Conservation (phyloP, 1,140 invertebrate genomes). For the Macrotrachela quadricornifera region DNA sequence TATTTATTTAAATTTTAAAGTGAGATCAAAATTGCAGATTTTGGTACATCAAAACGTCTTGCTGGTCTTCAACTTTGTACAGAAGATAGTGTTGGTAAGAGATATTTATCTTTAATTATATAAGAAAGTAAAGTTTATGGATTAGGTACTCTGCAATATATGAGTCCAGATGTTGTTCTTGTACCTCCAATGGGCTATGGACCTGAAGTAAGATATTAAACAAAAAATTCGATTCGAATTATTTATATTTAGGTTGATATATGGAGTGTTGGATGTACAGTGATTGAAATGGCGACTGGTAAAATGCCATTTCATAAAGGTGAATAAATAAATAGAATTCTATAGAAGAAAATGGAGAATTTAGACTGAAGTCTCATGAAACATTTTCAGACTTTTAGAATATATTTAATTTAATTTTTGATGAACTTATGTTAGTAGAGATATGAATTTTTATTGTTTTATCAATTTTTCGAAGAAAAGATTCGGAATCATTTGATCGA, state of each 20-base stretch:
- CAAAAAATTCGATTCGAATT: constrained; percentile 1
- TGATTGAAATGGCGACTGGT: constrained; percentile 97
- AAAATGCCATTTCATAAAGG: constrained; percentile 49
- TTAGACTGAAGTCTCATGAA: no score
- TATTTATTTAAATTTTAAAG: constrained; percentile 68
- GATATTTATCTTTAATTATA: no score
- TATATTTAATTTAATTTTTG: no score
- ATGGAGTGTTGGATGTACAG: constrained; percentile 86
- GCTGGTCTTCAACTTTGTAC: constrained; percentile 75
- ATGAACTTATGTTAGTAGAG: no score
- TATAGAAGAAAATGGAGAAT: no score
- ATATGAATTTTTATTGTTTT: no score
- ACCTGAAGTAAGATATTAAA: constrained; percentile 46
- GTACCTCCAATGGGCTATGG: constrained; percentile 84
- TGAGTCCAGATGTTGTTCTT: constrained; percentile 98
- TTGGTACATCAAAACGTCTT: constrained; percentile 88
- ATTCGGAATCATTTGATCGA: no score
- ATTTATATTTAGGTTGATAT: constrained; percentile 47
- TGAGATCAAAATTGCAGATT: constrained; percentile 95
- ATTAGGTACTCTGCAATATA: constrained; percentile 61
- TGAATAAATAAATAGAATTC: no score
- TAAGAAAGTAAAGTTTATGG: constrained; percentile 21
- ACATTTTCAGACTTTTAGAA: no score
- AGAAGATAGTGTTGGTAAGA: constrained; percentile 60
- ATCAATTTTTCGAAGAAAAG: no score